phyloP scores from a whole-genome alignment of 2,113 vertebrate species.

The Pantherophis guttatus region DNA sequence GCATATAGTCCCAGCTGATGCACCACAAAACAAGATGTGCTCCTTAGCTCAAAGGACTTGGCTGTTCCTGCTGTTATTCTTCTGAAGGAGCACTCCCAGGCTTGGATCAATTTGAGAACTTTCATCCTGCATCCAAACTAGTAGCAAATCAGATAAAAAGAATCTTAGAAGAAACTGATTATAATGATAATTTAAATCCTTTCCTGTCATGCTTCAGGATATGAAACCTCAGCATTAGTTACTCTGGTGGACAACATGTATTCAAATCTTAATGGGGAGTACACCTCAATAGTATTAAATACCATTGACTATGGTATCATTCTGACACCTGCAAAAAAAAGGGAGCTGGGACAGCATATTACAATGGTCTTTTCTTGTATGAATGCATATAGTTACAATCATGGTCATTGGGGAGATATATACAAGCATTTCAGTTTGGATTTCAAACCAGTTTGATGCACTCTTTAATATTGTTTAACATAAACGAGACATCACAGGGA shows the following conservation, averaged over 20 bases:
- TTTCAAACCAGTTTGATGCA: neutral
- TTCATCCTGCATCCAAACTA: neutral
- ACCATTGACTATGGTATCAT: neutral
- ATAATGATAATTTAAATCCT: neutral
- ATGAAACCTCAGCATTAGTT: neutral
- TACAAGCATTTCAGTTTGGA: neutral
- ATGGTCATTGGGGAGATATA: neutral
- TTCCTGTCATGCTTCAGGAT: neutral
- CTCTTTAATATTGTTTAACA: neutral
- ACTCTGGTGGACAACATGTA: neutral
- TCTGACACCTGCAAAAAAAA: neutral
- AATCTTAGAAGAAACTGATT: neutral
- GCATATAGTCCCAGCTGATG: neutral
- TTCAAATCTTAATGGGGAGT: neutral
- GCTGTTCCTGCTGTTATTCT: neutral
- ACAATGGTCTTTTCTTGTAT: neutral
- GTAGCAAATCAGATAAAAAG: neutral
- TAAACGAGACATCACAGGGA: neutral
- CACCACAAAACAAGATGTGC: neutral
- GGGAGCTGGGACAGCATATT: neutral
- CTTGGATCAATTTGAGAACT: neutral
- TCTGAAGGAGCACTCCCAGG: neutral
- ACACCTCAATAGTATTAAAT: neutral
- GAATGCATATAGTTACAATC: neutral
- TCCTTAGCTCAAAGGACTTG: neutral